phyloP scores from a whole-genome alignment of 2,888 invertebrate species.

The Doris montereyensis region DNA sequence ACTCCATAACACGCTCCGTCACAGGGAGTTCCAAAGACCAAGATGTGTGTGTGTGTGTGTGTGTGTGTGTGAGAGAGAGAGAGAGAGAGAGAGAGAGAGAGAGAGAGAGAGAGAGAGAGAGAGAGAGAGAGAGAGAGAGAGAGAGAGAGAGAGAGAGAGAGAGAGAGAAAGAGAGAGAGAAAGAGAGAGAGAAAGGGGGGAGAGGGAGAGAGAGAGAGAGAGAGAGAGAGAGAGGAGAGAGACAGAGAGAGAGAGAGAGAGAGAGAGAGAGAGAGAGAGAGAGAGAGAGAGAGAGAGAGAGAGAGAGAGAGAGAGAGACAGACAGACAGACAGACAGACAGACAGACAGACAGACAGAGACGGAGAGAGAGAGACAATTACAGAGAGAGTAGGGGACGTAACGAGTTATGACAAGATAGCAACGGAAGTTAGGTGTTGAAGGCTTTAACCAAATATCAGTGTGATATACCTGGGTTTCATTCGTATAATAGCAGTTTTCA shows the following conservation, averaged over 20 bases:
- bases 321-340: not conserved
- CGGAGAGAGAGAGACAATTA: no score
- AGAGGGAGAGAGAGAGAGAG: conserved; percentile 7
- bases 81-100: not conserved
- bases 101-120: not conserved
- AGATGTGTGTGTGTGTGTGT: not conserved
- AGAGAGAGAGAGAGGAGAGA: not conserved
- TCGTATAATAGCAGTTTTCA: no score
- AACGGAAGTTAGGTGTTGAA: no score
- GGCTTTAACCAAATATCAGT: no score
- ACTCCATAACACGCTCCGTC: no score
- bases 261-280: conserved; percentile 11
- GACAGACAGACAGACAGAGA: no score
- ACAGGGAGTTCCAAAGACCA: no score
- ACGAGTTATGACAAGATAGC: no score
- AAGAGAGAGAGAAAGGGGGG: not conserved
- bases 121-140: not conserved
- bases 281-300: conserved; percentile 1
- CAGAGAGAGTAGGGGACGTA: no score
- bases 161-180: not conserved
- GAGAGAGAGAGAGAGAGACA: not conserved
- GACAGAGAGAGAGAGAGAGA: not conserved
- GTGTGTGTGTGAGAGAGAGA: not conserved
- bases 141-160: not conserved
- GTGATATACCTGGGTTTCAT: no score